These are phyloP conservation scores for Holacanthus passer DNA, from an alignment of 2,113 vertebrate genomes.

Conservation along the genomic window DNA sequence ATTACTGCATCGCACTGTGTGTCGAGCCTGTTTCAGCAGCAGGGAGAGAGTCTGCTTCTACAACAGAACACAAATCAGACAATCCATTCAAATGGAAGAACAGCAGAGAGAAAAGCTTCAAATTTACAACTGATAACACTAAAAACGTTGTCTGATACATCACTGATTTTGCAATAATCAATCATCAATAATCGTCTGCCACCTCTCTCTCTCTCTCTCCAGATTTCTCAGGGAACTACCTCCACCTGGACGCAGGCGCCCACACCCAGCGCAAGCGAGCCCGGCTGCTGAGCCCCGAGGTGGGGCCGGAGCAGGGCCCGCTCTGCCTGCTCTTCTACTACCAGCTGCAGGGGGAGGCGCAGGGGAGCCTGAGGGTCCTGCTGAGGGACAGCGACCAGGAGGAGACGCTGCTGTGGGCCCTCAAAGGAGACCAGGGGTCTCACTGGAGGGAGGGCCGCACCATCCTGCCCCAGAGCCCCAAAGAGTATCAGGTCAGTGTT, in stretches of 20 bases:
- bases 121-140: slow-evolving; percentile 3
- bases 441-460: slow-evolving; percentile 95
- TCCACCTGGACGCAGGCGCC: slow-evolving; percentile 89
- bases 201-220: neutral
- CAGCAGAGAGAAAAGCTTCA: neutral
- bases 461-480: slow-evolving; percentile 93
- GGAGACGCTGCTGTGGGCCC: slow-evolving; percentile 91
- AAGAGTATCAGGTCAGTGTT: slow-evolving; percentile 89
- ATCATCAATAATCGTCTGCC: neutral
- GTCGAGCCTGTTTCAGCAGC: neutral
- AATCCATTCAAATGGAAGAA: slow-evolving; percentile 48
- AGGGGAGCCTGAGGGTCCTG: slow-evolving; percentile 89
- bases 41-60: neutral
- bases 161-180: neutral
- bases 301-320: slow-evolving; percentile 88
- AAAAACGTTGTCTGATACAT: too few species aligned
- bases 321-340: slow-evolving; percentile 96
- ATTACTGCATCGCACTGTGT: slow-evolving; percentile 31
- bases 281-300: slow-evolving; percentile 90
- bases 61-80: slow-evolving; percentile 44
- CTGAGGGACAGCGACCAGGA: slow-evolving; percentile 90
- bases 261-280: slow-evolving; percentile 89
- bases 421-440: slow-evolving; percentile 91
- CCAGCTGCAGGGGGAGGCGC: slow-evolving; percentile 88
- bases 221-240: slow-evolving; percentile 89